Base-by-base conservation (phyloP, 2,113 vertebrate genomes). In the Eolophus roseicapilla region DNA sequence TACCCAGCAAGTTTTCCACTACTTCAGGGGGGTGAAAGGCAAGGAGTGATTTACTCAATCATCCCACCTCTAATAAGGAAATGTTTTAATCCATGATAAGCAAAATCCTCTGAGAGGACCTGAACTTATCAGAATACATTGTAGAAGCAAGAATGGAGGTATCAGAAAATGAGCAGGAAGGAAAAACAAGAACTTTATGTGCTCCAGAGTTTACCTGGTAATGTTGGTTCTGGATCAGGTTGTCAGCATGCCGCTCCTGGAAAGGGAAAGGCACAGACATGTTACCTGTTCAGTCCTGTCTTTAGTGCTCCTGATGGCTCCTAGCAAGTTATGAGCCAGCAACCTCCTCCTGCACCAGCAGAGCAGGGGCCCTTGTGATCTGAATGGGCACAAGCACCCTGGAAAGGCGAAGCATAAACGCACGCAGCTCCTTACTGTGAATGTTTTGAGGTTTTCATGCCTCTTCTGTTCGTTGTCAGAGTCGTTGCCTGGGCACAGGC, bases 191-290 rank as follows among this genome's bases (percentile, higher is more conserved):
- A 64, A 47, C n/a, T 33, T 63, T 0, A 15, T 2, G 13, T 25
- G 60, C 74, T 90, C 59, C 59, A 64, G 46, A 46, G 16, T 96
- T 97, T 97, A 99, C 99, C 99, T 99, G 99, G 95, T 99, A 99
- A 81, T 99, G 99, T 90, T 99, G 99, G 91, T 99, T 99, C 97
- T 99, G 99, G 68, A 99, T 99, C 97, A 99, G 97, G 86, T 99
- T 99, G 98, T 99, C 99, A 9, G 99, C 98, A 3, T 99, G 99
- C 25, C 98, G 98, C 93, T 99, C 99, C 99, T 99, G 97, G 59
- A 98, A 98, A 95, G 84, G 97, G 85, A 97, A 95, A 95, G 47
- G 70, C 37, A 94, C 39, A 78, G 94, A 63, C 11, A 16, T 31
- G 37, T 67, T 43, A 94, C 35, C 64, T n/a, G 20, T 10, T 13